These are phyloP conservation scores for Marmota monax DNA, from an alignment of 2,113 vertebrate genomes.

Conservation along the genomic window DNA sequence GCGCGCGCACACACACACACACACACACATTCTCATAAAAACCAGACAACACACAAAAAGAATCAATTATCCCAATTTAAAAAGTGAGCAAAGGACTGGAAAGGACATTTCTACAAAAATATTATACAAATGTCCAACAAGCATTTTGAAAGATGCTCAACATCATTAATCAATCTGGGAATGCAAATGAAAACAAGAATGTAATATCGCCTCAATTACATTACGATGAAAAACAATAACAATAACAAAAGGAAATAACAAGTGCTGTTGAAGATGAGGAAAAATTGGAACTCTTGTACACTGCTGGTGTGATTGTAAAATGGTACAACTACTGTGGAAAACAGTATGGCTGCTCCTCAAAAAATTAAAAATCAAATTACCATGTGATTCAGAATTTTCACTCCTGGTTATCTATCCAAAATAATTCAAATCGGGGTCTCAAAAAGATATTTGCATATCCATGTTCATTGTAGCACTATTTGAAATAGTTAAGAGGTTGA, in stretches of 20 bases:
- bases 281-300: neutral
- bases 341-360: neutral
- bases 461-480: too few species aligned
- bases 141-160: neutral
- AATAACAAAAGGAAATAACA: neutral
- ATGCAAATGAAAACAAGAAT: neutral
- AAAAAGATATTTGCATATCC: too few species aligned
- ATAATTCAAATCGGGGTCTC: too few species aligned
- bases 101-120: neutral
- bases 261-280: neutral
- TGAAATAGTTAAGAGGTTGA: too few species aligned
- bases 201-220: neutral
- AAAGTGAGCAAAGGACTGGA: neutral
- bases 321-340: neutral
- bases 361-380: neutral
- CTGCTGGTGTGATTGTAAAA: neutral
- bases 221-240: neutral
- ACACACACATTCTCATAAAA: neutral
- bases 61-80: neutral
- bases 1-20: neutral
- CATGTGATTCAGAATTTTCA: neutral
- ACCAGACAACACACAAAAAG: neutral
- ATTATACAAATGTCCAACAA: constrained; percentile 14
- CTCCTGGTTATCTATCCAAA: neutral
- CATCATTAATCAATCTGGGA: neutral